Base-by-base conservation (phyloP, 1,140 invertebrate genomes). In the Papilio machaon region DNA sequence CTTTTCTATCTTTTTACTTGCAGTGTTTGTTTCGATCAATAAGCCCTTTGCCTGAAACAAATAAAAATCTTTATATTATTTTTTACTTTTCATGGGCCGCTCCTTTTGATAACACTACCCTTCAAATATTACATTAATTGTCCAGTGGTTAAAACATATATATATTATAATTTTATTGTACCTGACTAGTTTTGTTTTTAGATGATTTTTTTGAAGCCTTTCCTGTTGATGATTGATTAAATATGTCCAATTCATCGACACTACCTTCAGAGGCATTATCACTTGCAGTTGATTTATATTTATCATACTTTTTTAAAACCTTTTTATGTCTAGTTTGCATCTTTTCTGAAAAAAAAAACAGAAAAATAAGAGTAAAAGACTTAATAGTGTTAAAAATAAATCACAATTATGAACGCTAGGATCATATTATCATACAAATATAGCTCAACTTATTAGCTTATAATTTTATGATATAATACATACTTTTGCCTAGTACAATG, bases 401-500 rank as follows among this genome's bases (percentile, higher is more conserved):
- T 52, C 17, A 1, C 15, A 52, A 4, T 17, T 52, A 52, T 43
- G 0, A 52, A 17, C 2, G 15, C 15, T 52, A 6, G 15, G 17
- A 6, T 6, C 49, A 17, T 52, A 52, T 17, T 17, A 52, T 17
- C 15, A 52, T 52, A 7, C 15, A 6, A 52, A 52, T 17, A 49
- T 76, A 8, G 43, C 43, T 80, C 6, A n/a, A 58, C 17, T 58
- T n/a, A 17, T 73, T 17, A 74, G 52, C 2, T 5, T 58, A 52
- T 38, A 38, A 76, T 76, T 73, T 75, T 67, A 47, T n/a, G 52
- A 58, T 38, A 47, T 70, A 43, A 70, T 85, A 89, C 91, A 90
- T 87, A 93, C 91, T 92, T 87, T 88, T 91, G 76, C 86, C 85
- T 15, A 87, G 23, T 15, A 86, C 81, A 47, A 89, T 82, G 82